These are phyloP conservation scores for Ormyrus rosae DNA, from an alignment of 2,888 invertebrate species.

Conservation along the genomic window DNA sequence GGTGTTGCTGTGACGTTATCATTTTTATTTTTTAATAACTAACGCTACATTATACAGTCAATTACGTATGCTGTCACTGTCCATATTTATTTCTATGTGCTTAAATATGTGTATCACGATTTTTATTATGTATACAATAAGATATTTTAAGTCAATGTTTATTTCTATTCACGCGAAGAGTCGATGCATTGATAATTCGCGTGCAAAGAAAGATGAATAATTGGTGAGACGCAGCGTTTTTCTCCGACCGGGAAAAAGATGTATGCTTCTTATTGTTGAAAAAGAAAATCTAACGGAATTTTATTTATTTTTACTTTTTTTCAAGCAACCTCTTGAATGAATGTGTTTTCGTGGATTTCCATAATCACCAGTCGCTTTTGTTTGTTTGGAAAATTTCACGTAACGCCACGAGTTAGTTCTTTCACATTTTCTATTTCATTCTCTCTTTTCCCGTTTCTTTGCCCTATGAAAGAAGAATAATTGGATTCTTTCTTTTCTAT, in stretches of 20 bases:
- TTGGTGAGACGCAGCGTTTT: constrained; percentile 27
- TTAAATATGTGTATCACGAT: constrained; percentile 62
- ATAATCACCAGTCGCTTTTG: constrained; percentile 58
- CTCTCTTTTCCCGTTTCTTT: constrained; percentile 47
- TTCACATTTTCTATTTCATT: constrained; percentile 50
- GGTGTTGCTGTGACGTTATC: constrained; percentile 71
- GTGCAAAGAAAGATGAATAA: constrained; percentile 12
- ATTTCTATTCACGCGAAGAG: constrained; percentile 25
- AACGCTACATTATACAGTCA: constrained; percentile 64
- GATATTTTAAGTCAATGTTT: constrained; percentile 26
- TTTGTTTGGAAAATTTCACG: constrained; percentile 55
- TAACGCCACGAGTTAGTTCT: constrained; percentile 43
- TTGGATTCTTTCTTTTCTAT: constrained; percentile 30
- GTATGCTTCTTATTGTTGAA: constrained; percentile 1
- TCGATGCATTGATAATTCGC: constrained; percentile 26
- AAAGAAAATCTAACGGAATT: neutral
- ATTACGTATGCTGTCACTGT: constrained; percentile 62
- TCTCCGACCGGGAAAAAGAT: constrained; percentile 34
- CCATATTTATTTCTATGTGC: constrained; percentile 60
- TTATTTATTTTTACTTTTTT: constrained; percentile 27
- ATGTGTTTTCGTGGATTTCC: constrained; percentile 54
- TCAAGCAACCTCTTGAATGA: constrained; percentile 40
- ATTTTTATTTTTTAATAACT: constrained; percentile 58
- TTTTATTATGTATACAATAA: constrained; percentile 49
- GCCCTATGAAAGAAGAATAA: constrained; percentile 31